Conservation (phyloP, 1,140 invertebrate genomes). For the Octopus bimaculoides region DNA sequence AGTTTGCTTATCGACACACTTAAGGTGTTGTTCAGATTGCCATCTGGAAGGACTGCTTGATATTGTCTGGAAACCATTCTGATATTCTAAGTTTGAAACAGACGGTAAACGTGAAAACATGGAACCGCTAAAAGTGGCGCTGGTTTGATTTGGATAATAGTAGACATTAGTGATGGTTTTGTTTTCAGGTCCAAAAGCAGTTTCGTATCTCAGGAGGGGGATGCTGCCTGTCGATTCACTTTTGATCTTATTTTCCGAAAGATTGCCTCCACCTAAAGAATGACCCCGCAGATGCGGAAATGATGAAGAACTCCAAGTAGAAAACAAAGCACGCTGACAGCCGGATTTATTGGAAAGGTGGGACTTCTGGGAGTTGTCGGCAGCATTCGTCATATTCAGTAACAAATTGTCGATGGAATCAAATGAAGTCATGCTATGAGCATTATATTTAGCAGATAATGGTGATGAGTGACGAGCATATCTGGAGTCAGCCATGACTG, state of each 20-base stretch:
- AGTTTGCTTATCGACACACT: not conserved
- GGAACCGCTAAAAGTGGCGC: not conserved
- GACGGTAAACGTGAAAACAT: not conserved
- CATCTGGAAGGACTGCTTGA: not conserved
- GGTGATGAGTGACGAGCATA: slow-evolving; percentile 32
- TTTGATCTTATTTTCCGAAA: slow-evolving; percentile 16
- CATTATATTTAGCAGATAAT: slow-evolving; percentile 10
- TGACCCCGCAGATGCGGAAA: too few relatives aligned
- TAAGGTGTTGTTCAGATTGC: not conserved
- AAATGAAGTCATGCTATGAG: slow-evolving; percentile 29
- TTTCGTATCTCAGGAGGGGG: slow-evolving; percentile 44
- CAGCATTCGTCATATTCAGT: slow-evolving; percentile 34
- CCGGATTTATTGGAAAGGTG: too few relatives aligned
- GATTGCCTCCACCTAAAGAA: too few relatives aligned
- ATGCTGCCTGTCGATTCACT: slow-evolving; percentile 26
- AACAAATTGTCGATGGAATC: slow-evolving; percentile 56
- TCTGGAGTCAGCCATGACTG: slow-evolving; percentile 28
- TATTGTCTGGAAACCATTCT: not conserved
- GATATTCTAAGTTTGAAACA: slow-evolving; percentile 1
- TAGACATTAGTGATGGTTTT: slow-evolving; percentile 46
- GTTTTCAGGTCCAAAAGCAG: slow-evolving; percentile 51
- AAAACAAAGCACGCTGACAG: too few relatives aligned
- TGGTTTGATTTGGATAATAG: slow-evolving; percentile 23
- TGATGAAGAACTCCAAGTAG: too few relatives aligned
- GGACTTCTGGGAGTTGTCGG: too few relatives aligned